Conservation (phyloP, 2,113 vertebrate genomes). For the Nycticorax nycticorax region DNA sequence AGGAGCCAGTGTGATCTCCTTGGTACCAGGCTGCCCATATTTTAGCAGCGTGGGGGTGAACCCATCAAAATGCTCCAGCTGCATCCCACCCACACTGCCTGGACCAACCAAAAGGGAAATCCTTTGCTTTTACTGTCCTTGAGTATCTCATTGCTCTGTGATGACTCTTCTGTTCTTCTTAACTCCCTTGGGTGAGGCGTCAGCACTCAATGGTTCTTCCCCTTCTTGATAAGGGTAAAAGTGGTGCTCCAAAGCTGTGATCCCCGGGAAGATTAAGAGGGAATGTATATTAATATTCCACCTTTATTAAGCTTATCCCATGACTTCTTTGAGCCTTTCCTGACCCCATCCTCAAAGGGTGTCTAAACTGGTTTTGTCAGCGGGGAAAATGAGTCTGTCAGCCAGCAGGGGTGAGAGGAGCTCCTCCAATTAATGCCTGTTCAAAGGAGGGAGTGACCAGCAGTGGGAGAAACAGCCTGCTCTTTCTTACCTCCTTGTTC, state of each 20-base stretch:
- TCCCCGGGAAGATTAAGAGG: background rate
- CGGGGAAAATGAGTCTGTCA: background rate
- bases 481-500: background rate
- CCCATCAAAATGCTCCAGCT: background rate
- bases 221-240: background rate
- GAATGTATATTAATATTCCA: background rate
- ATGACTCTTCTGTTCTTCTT: background rate
- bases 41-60: background rate
- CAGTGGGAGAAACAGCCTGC: background rate
- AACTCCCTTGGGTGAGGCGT: background rate
- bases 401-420: background rate
- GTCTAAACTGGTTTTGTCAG: accelerated
- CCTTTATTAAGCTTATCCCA: background rate
- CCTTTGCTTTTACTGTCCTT: background rate
- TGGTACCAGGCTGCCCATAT: background rate
- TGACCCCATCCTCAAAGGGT: background rate
- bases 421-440: accelerated
- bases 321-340: background rate
- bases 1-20: background rate
- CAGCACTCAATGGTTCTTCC: too few relatives aligned
- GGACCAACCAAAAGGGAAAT: background rate
- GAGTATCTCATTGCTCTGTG: background rate
- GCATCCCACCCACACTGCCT: background rate
- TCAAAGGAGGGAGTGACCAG: background rate
- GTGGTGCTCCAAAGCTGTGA: background rate